Conservation (phyloP, 92 coral and sea anemone species). For the Porites cylindrica region DNA sequence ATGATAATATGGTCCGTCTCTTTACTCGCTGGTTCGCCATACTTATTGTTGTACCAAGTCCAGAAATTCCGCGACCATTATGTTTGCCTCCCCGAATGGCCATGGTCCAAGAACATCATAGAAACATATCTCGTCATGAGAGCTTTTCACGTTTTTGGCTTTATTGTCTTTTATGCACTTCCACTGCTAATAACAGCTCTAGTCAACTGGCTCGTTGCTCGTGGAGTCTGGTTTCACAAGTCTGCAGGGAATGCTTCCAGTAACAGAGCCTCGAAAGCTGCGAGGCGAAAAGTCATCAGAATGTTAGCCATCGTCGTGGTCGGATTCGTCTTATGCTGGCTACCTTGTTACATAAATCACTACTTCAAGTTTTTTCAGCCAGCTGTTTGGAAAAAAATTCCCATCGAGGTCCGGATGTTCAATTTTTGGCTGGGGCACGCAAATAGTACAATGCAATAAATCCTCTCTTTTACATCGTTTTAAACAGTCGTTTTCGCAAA, state of each 20-base stretch:
- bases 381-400: conserved; percentile 8
- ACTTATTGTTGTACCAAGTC: conserved; percentile 43
- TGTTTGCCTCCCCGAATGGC: conserved; percentile 47
- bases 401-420: neutral
- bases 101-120: conserved; percentile 27
- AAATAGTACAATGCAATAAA: conserved; percentile 23
- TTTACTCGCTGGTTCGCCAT: conserved; percentile 42
- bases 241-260: conserved; percentile 33
- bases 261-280: conserved; percentile 26
- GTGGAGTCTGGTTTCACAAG: conserved; percentile 68
- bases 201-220: conserved; percentile 58
- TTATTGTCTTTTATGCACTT: conserved; percentile 57
- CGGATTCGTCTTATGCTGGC: conserved; percentile 70
- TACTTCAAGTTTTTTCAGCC: conserved; percentile 21
- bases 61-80: conserved; percentile 2
- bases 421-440: conserved; percentile 70
- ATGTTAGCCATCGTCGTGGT: conserved; percentile 57
- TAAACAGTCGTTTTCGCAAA: conserved; percentile 62
- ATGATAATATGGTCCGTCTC: conserved; percentile 63
- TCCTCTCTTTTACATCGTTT: conserved; percentile 59
- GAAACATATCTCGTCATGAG: conserved; percentile 37
- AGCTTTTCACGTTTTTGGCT: conserved; percentile 36
- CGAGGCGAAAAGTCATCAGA: conserved; percentile 64
- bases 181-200: conserved; percentile 68
- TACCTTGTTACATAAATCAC: conserved; percentile 73